These are phyloP conservation scores for Melospiza melodia DNA, from an alignment of 2,113 vertebrate species.

Conservation along the genomic window DNA sequence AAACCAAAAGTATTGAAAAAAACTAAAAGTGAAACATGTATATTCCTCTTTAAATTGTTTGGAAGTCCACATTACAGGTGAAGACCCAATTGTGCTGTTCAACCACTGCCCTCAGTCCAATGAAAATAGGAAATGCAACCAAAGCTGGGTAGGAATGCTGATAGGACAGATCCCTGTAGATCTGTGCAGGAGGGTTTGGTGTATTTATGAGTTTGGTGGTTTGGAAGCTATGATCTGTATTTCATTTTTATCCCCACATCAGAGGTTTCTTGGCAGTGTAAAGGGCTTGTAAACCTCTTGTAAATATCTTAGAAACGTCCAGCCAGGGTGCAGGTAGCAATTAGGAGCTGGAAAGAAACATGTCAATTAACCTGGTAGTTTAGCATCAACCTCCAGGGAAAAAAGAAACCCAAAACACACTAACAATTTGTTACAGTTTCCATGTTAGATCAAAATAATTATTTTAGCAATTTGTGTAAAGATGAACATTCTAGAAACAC, in stretches of 20 bases:
- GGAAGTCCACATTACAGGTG: accelerated
- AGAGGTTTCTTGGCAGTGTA: background rate
- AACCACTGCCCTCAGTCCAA: background rate
- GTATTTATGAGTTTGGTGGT: background rate
- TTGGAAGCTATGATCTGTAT: background rate
- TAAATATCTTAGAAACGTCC: background rate
- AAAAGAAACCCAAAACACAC: background rate
- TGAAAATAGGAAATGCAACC: background rate
- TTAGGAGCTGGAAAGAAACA: background rate
- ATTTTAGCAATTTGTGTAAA: background rate
- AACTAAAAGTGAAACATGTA: background rate
- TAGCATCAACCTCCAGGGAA: background rate
- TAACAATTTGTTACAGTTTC: background rate
- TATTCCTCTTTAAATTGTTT: background rate
- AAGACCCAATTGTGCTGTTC: background rate
- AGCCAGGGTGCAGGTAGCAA: background rate
- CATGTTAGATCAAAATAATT: background rate
- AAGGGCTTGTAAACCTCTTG: background rate
- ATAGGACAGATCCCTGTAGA: background rate
- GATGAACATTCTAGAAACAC: background rate
- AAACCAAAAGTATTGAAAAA: background rate
- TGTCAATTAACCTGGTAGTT: background rate
- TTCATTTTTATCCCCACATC: background rate
- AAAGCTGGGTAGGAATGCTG: background rate
- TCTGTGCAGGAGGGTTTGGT: background rate